phyloP scores from a whole-genome alignment of 2,797 vertebrate species.

The Catharus ustulatus region DNA sequence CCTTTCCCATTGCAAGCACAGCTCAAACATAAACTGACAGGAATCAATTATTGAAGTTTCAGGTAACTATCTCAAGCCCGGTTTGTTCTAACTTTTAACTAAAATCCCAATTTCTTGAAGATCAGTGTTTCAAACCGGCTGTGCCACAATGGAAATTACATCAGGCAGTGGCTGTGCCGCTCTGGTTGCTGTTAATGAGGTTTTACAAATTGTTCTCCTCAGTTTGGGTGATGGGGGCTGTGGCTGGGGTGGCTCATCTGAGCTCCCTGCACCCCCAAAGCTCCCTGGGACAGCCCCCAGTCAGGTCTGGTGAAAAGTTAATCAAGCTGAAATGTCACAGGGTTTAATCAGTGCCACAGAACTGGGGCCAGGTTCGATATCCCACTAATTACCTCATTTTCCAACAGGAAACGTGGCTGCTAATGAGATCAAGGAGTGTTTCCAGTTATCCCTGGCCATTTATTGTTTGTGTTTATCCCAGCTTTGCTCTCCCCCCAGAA shows the following conservation, averaged over 20 bases:
- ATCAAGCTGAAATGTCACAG: constrained; percentile 9
- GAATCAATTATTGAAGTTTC: too few relatives aligned
- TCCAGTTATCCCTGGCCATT: background rate
- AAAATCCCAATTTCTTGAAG: too few relatives aligned
- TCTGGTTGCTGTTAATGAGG: background rate
- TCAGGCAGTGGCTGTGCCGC: background rate
- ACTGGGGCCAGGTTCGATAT: background rate
- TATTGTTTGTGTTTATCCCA: background rate
- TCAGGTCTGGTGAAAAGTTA: background rate
- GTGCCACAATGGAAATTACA: too few relatives aligned
- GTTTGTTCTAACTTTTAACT: too few relatives aligned
- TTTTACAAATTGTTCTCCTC: background rate
- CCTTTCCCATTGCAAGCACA: too few relatives aligned
- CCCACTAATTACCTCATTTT: background rate
- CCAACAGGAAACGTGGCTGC: background rate
- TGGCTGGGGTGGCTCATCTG: background rate
- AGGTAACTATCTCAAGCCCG: too few relatives aligned
- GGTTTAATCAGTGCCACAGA: background rate
- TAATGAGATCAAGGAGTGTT: background rate
- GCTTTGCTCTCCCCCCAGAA: background rate
- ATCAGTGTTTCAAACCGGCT: too few relatives aligned
- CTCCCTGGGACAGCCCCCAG: background rate
- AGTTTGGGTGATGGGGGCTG: background rate
- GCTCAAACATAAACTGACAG: too few relatives aligned
- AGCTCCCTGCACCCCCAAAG: background rate